phyloP scores from a whole-genome alignment of 2,797 vertebrate species.

The Numenius phaeopus region DNA sequence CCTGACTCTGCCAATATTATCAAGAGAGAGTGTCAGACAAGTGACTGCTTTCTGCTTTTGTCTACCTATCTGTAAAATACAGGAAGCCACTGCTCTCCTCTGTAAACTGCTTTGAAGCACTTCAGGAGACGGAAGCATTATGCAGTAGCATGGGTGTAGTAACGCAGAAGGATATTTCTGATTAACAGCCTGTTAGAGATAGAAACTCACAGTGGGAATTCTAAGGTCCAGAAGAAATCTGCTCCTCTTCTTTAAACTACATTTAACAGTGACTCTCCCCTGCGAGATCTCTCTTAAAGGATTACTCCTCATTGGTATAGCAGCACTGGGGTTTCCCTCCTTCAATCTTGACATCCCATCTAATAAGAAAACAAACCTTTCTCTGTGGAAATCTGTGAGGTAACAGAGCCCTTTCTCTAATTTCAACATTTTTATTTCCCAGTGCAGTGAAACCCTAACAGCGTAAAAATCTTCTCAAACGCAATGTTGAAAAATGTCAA shows the following conservation, averaged over 20 bases:
- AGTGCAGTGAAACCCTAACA: not conserved
- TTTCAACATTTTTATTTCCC: conserved; percentile 26
- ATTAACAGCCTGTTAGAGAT: conserved; percentile 18
- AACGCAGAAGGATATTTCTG: not conserved
- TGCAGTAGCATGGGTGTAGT: not conserved
- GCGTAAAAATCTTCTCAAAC: conserved; percentile 17
- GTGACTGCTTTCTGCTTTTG: not conserved
- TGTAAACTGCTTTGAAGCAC: not conserved
- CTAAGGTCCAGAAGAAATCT: conserved; percentile 22
- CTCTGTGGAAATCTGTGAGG: not conserved
- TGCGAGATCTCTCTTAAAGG: not conserved
- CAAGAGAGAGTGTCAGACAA: not conserved
- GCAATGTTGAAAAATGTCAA: conserved; percentile 1
- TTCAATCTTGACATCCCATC: not conserved
- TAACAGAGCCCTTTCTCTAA: not conserved
- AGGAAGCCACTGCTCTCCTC: not conserved
- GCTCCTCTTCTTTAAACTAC: not conserved
- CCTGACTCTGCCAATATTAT: not conserved
- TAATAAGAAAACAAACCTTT: not conserved
- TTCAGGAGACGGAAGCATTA: not conserved
- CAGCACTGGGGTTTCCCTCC: not conserved
- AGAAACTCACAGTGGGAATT: conserved; percentile 17
- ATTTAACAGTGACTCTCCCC: not conserved
- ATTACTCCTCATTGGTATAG: not conserved
- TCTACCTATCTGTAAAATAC: not conserved